Evolutionary conservation across 2,888 invertebrate genomes (phyloP).

Genomic region (Macrosiphum euphorbiae): DNA sequence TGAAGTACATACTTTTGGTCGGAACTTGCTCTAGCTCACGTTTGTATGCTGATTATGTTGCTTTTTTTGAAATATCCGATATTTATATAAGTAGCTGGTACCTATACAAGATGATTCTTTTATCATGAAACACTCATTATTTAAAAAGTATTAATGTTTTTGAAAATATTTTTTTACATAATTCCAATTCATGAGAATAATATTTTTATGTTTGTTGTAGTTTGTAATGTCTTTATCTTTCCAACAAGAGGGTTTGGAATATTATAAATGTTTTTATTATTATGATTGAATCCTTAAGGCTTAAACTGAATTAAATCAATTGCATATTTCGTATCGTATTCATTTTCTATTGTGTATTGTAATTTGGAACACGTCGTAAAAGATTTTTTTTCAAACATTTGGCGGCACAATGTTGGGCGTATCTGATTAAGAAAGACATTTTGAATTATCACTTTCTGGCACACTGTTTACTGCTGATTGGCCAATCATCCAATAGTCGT

Average conservation of each 20-base stretch:
- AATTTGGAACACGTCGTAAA: background rate
- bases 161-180: too few relatives aligned
- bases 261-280: background rate
- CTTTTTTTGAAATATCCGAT: too few relatives aligned
- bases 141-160: too few relatives aligned
- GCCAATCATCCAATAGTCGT: conserved; percentile 58
- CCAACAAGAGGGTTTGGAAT: background rate
- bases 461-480: conserved; percentile 64
- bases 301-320: background rate
- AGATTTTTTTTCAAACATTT: conserved; percentile 20
- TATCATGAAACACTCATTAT: too few relatives aligned
- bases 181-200: too few relatives aligned
- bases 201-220: too few relatives aligned
- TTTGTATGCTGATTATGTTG: too few relatives aligned
- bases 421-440: conserved; percentile 55
- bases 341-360: too few relatives aligned
- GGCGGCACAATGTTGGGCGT: conserved; percentile 50
- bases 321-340: background rate
- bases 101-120: too few relatives aligned
- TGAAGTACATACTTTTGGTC: too few relatives aligned
- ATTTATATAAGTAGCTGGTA: too few relatives aligned
- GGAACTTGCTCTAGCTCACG: too few relatives aligned
- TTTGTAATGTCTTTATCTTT: background rate
- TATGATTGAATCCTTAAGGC: background rate
- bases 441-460: conserved; percentile 52